phyloP scores from a whole-genome alignment of 2,888 invertebrate genomes.

The Pseudanteris insignis region DNA sequence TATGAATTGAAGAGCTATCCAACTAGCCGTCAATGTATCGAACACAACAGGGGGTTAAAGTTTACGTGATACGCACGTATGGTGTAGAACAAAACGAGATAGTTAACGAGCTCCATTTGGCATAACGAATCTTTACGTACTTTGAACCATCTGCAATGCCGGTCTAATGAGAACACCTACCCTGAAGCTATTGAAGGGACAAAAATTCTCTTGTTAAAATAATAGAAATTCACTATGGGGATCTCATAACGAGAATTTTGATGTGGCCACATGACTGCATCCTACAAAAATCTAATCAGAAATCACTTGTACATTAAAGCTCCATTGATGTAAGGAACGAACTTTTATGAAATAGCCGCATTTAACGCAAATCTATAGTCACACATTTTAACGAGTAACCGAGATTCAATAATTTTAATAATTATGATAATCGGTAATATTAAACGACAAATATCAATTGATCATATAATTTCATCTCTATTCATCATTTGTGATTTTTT shows the following conservation, averaged over 20 bases:
- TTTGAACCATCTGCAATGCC: constrained; percentile 60
- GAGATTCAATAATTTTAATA: too few species aligned
- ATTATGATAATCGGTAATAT: too few species aligned
- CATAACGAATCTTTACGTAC: constrained; percentile 59
- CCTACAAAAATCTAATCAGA: constrained; percentile 20
- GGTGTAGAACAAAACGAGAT: constrained; percentile 43
- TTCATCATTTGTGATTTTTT: too few species aligned
- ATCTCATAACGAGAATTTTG: constrained; percentile 57
- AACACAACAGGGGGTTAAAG: constrained; percentile 42
- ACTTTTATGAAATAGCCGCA: too few species aligned
- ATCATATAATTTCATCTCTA: too few species aligned
- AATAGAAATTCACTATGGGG: constrained; percentile 56
- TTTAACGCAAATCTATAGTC: not conserved
- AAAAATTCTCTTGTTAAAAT: constrained; percentile 53
- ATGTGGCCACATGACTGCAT: constrained; percentile 52
- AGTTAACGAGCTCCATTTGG: constrained; percentile 56
- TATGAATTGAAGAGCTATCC: constrained; percentile 17
- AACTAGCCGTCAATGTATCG: constrained; percentile 37
- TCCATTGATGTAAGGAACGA: too few species aligned
- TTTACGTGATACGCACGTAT: constrained; percentile 47
- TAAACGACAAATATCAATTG: too few species aligned
- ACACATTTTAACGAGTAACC: too few species aligned
- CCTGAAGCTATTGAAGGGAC: constrained; percentile 46
- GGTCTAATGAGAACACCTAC: constrained; percentile 54
- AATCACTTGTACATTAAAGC: too few species aligned